A percentile compares a stretch with the other conserved stretches of the same genome.
Evolutionary conservation across 35 echinoderm and acorn worm species (phyloP).

Genomic region (Apostichopus californicus): DNA sequence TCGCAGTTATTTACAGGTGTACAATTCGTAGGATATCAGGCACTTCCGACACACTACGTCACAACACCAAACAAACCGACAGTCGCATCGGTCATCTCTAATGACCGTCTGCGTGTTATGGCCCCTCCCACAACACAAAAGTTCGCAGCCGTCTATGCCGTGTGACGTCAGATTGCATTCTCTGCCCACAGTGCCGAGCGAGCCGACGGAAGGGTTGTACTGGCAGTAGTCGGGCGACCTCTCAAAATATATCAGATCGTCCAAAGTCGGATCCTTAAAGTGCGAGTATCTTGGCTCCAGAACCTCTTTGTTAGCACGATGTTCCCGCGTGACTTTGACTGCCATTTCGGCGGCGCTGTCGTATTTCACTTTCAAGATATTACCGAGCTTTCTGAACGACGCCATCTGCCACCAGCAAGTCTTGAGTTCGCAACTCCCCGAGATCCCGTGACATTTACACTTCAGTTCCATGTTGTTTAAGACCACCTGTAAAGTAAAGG

Average conservation of each 20-base stretch:
- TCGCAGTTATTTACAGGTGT: conserved; percentile 89
- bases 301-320: conserved; percentile 49
- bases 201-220: conserved; percentile 69
- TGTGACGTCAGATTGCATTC: conserved; percentile 82
- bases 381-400: conserved; percentile 77
- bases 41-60: conserved; percentile 84
- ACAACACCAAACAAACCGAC: conserved; percentile 96
- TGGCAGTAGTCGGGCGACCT: conserved; percentile 82
- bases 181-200: conserved; percentile 80
- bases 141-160: conserved; percentile 83
- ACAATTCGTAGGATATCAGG: conserved; percentile 65
- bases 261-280: conserved; percentile 77
- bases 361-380: conserved; percentile 85
- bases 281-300: conserved; percentile 68
- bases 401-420: conserved; percentile 96
- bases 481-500: conserved; percentile 56
- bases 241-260: conserved; percentile 92
- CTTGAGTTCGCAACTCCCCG: conserved; percentile 93
- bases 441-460: conserved; percentile 98
- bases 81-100: conserved; percentile 80
- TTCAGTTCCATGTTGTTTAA: conserved; percentile 79
- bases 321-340: conserved; percentile 28
- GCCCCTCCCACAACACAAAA: conserved; percentile 93
- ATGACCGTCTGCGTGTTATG: conserved; percentile 77
- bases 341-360: conserved; percentile 97